These are phyloP conservation scores for Dipus sagitta DNA, from an alignment of 2,797 vertebrate genomes.

Conservation along the genomic window DNA sequence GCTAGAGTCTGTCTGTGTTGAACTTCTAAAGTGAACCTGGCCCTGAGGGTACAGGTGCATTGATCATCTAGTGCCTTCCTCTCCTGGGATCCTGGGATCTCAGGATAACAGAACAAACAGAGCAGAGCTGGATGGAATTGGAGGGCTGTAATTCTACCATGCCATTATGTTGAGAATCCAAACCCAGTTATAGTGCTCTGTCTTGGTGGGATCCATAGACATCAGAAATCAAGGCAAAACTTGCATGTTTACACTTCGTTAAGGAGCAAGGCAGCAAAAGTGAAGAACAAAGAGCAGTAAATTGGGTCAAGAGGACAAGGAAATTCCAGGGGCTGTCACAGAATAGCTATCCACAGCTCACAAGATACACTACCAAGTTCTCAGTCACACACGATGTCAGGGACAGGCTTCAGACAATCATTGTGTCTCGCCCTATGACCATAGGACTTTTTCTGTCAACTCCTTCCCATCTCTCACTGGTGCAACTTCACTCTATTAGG, in stretches of 20 bases:
- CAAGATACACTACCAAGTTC: neutral
- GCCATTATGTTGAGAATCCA: slow-evolving; percentile 6
- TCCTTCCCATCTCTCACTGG: neutral
- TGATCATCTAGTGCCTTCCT: neutral
- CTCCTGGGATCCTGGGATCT: neutral
- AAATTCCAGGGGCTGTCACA: neutral
- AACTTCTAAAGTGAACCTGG: neutral
- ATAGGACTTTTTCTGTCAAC: neutral
- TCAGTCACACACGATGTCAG: neutral
- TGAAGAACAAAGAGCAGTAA: neutral
- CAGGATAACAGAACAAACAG: neutral
- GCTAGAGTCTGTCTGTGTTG: neutral
- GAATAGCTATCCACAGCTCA: neutral
- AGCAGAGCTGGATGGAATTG: neutral
- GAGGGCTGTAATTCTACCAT: neutral
- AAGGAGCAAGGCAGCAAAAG: neutral
- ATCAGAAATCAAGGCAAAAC: neutral
- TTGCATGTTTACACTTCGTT: neutral
- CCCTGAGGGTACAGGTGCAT: neutral
- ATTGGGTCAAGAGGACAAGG: neutral
- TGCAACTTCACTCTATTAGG: neutral
- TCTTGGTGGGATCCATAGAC: neutral
- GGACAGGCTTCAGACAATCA: neutral
- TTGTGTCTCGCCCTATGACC: neutral
- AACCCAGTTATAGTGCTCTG: neutral